These are phyloP conservation scores for Dugesia japonica DNA, from an alignment of 2,888 invertebrate genomes.

Conservation along the genomic window DNA sequence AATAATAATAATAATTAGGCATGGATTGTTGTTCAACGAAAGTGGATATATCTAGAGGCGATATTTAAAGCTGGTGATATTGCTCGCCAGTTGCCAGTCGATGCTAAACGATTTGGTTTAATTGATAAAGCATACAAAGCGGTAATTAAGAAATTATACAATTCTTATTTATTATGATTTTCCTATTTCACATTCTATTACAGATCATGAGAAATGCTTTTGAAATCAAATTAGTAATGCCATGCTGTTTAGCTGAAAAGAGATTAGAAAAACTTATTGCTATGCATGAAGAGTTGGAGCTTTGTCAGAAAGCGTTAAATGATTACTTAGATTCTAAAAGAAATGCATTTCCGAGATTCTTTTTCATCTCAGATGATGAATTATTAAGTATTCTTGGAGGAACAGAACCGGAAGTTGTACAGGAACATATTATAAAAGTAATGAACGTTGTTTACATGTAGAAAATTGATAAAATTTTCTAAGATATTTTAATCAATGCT, in stretches of 20 bases:
- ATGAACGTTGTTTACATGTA: too few relatives aligned
- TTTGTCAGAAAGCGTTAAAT: conserved; percentile 35
- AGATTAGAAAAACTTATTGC: conserved; percentile 21
- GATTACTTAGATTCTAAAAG: conserved; percentile 33
- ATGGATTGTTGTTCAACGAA: conserved; percentile 33
- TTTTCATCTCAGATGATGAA: conserved; percentile 35
- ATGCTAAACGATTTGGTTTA: conserved; percentile 33
- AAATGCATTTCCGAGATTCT: conserved; percentile 33
- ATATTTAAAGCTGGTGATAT: conserved; percentile 35
- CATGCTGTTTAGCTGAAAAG: conserved; percentile 26
- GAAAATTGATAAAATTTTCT: too few relatives aligned
- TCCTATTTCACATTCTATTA: not conserved
- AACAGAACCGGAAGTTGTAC: conserved; percentile 26
- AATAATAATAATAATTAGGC: too few relatives aligned
- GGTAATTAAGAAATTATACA: too few relatives aligned
- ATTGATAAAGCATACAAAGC: conserved; percentile 26
- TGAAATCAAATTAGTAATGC: conserved; percentile 23
- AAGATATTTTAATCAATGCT: too few relatives aligned
- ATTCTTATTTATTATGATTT: not conserved
- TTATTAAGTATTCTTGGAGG: conserved; percentile 34
- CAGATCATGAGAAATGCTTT: conserved; percentile 32
- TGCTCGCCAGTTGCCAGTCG: conserved; percentile 29
- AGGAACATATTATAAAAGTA: conserved; percentile 28
- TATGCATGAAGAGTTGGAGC: conserved; percentile 30
- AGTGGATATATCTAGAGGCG: conserved; percentile 35